Percentiles rank a stretch among this genome's conserved stretches.
phyloP scores from a whole-genome alignment of 2,888 invertebrate species.

The Cylloceria caligata region DNA sequence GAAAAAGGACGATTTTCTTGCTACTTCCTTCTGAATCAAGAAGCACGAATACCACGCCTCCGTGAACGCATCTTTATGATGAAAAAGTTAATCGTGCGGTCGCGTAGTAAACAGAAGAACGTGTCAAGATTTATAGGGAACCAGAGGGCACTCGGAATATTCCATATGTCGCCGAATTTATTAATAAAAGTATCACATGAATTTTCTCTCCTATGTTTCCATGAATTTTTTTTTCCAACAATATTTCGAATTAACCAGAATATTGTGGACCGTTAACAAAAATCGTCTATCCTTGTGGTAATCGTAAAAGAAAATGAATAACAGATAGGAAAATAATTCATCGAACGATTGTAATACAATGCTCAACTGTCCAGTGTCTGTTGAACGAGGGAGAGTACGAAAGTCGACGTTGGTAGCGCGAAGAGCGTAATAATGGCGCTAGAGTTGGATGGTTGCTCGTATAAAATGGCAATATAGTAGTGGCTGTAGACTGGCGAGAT shows the following conservation, averaged over 20 bases:
- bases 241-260: not conserved
- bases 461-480: slow-evolving; percentile 51
- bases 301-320: not conserved
- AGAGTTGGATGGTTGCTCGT: slow-evolving; percentile 40
- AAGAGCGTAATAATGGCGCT: slow-evolving; percentile 50
- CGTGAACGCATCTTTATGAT: slow-evolving; percentile 54
- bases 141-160: slow-evolving; percentile 20
- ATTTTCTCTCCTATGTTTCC: not conserved
- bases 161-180: not conserved
- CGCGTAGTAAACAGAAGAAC: slow-evolving; percentile 52
- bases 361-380: slow-evolving; percentile 43
- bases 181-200: not conserved
- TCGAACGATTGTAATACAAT: slow-evolving; percentile 24
- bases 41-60: slow-evolving; percentile 56
- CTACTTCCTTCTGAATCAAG: slow-evolving; percentile 45
- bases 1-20: slow-evolving; percentile 51
- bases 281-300: not conserved
- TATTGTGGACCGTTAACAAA: not conserved
- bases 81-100: slow-evolving; percentile 52
- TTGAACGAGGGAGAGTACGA: slow-evolving; percentile 48
- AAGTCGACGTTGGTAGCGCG: slow-evolving; percentile 48
- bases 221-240: not conserved
- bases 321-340: slow-evolving; percentile 20
- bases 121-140: slow-evolving; percentile 33
- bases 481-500: slow-evolving; percentile 41